Percentiles rank a stretch among this genome's conserved stretches.
These are phyloP conservation scores for Mormyrus hasselquistii DNA, from an alignment of 2,797 vertebrate species.

Conservation along the genomic window DNA sequence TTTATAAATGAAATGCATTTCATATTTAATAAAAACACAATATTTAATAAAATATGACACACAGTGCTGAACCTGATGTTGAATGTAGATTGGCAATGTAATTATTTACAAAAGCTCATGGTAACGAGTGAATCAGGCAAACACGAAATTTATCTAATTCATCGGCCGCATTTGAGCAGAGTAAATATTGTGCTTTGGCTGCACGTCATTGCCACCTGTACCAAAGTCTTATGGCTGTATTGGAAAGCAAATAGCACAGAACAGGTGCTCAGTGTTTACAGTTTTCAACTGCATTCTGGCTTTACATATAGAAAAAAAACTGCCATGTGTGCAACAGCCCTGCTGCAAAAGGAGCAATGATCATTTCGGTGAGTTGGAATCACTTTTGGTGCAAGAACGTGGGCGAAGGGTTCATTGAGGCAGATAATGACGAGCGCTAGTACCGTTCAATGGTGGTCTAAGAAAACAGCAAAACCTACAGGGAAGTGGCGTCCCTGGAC, in stretches of 20 bases:
- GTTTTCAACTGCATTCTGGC: conserved; percentile 47
- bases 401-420: not conserved
- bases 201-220: conserved; percentile 38
- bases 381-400: not conserved
- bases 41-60: not conserved
- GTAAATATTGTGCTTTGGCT: conserved; percentile 37
- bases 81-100: not conserved
- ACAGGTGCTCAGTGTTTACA: conserved; percentile 67
- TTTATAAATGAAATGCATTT: not conserved
- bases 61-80: not conserved
- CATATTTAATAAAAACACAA: not conserved
- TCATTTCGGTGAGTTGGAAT: not conserved
- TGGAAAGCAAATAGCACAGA: conserved; percentile 70
- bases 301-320: not conserved
- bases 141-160: conserved; percentile 17
- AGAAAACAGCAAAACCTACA: not conserved
- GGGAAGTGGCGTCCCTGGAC: not conserved
- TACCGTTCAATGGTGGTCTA: not conserved
- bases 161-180: conserved; percentile 17
- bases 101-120: conserved; percentile 11
- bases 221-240: conserved; percentile 53
- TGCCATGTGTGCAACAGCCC: not conserved
- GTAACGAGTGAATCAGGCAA: conserved; percentile 16
- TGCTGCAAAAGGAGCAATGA: not conserved
- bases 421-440: not conserved